These are phyloP conservation scores for Acanthacorydalis orientalis DNA, from an alignment of 2,888 invertebrate genomes.

Conservation along the genomic window DNA sequence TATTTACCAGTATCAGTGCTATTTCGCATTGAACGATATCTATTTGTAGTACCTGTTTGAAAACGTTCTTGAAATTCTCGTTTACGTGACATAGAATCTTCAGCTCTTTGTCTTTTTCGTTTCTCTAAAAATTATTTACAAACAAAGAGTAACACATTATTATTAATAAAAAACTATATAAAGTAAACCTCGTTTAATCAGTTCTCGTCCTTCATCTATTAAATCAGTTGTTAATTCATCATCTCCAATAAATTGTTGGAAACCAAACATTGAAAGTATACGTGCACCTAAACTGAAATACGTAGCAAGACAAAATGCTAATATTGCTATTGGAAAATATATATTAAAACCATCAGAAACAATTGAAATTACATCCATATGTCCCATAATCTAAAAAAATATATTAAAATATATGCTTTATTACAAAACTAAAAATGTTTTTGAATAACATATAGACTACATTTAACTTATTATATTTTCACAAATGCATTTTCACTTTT, in stretches of 20 bases:
- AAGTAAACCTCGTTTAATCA: slow-evolving; percentile 64
- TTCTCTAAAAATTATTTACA: slow-evolving; percentile 39
- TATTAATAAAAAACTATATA: background rate
- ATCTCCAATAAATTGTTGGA: slow-evolving; percentile 93
- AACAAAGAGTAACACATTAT: background rate
- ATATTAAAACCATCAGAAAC: slow-evolving; percentile 97
- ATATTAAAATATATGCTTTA: slow-evolving; percentile 5
- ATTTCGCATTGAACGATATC: slow-evolving; percentile 26
- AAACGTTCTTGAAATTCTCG: slow-evolving; percentile 56
- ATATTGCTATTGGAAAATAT: slow-evolving; percentile 95
- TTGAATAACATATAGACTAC: too few species aligned
- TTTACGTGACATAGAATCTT: slow-evolving; percentile 61
- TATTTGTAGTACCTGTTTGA: slow-evolving; percentile 23
- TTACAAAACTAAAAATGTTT: too few species aligned
- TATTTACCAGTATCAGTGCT: slow-evolving; percentile 32
- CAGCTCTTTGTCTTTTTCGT: slow-evolving; percentile 61
- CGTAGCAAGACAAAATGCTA: slow-evolving; percentile 82
- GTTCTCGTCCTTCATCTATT: slow-evolving; percentile 83
- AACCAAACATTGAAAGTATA: slow-evolving; percentile 76
- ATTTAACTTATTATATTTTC: too few species aligned
- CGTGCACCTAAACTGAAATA: slow-evolving; percentile 88
- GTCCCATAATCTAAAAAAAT: slow-evolving; percentile 76
- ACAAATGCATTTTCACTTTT: too few species aligned
- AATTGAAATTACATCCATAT: slow-evolving; percentile 95
- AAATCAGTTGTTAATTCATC: slow-evolving; percentile 87